Evolutionary conservation across 2,113 vertebrate species (phyloP).

Genomic region (Tangachromis dhanisi): DNA sequence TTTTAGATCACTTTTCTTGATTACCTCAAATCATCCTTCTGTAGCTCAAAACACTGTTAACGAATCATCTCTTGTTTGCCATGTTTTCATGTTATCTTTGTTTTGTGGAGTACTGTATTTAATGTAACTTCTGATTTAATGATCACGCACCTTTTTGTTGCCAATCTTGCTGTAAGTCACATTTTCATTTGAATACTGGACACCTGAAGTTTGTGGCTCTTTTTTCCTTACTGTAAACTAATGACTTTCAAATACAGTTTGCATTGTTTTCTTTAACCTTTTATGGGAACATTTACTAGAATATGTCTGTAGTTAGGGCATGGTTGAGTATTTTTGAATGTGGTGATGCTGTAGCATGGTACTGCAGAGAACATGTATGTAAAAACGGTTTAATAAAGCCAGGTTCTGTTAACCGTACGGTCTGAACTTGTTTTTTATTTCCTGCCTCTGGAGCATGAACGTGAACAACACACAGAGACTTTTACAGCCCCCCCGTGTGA

Average conservation of each 20-base stretch:
- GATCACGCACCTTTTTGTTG: not conserved
- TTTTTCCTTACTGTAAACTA: slow-evolving; percentile 8
- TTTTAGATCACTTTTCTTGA: not conserved
- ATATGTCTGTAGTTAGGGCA: slow-evolving; percentile 1
- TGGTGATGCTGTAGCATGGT: slow-evolving; percentile 44
- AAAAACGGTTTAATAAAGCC: slow-evolving; percentile 53
- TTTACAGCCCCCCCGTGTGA: not conserved
- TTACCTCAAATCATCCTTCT: not conserved
- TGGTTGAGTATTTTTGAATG: slow-evolving; percentile 27
- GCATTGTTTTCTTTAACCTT: not conserved
- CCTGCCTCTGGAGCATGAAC: not conserved
- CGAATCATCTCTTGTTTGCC: not conserved
- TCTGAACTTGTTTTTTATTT: not conserved
- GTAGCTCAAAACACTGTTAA: not conserved
- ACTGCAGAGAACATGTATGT: slow-evolving; percentile 34
- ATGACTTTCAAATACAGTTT: not conserved
- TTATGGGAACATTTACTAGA: not conserved
- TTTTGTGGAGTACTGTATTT: not conserved
- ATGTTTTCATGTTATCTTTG: not conserved
- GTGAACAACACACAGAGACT: not conserved
- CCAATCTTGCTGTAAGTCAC: not conserved
- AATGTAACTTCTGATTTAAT: not conserved
- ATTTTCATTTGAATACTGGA: not conserved
- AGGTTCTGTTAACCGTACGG: not conserved
- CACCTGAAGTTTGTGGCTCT: not conserved